Conservation (phyloP, 92 coral and sea anemone genomes). For the Phenganax stokvisi region DNA sequence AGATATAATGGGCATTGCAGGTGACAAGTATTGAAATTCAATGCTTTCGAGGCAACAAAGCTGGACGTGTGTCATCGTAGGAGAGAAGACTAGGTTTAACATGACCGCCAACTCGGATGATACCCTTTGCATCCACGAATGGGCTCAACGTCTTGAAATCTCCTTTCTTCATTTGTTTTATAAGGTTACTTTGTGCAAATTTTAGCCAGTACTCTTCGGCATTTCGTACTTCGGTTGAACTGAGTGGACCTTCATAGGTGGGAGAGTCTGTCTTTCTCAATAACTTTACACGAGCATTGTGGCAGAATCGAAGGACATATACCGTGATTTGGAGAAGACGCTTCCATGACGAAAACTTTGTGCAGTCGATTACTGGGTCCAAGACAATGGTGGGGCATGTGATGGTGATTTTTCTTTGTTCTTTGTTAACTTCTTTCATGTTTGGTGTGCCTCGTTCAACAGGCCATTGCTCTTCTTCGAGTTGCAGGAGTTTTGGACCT, state of each 20-base stretch:
- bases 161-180: constrained; percentile 41
- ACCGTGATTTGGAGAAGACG: constrained; percentile 24
- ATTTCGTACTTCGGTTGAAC: neutral
- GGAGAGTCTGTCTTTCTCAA: neutral
- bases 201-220: constrained; percentile 48
- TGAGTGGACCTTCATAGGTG: constrained; percentile 36
- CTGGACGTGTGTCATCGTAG: neutral
- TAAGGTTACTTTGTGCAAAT: constrained; percentile 35
- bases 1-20: neutral
- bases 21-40: neutral
- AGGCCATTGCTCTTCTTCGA: constrained; percentile 1
- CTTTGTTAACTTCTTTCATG: constrained; percentile 35
- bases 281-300: constrained; percentile 21
- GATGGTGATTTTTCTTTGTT: constrained; percentile 52
- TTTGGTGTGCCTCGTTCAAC: neutral
- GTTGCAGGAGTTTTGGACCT: neutral
- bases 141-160: constrained; percentile 41
- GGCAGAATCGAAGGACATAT: constrained; percentile 16
- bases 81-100: neutral
- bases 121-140: constrained; percentile 49
- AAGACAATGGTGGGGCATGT: constrained; percentile 33
- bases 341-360: constrained; percentile 35
- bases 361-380: constrained; percentile 36
- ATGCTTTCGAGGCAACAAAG: neutral
- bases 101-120: constrained; percentile 47